Evolutionary conservation across 2,797 vertebrate genomes (phyloP).

Genomic region (Phyllotis vaccarum): DNA sequence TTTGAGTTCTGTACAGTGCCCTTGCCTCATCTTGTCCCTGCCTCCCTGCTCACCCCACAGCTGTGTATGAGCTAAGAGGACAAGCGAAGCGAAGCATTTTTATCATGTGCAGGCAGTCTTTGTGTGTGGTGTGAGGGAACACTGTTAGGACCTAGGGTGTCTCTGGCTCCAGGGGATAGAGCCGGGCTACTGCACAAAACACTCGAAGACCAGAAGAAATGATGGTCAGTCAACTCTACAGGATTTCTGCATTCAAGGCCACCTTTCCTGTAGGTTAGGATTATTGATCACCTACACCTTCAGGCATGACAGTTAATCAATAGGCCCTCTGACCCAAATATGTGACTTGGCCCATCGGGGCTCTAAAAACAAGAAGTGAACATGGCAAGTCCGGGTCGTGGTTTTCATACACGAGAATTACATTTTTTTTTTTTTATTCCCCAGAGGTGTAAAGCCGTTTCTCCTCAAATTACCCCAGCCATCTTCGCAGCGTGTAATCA

Average conservation of each 20-base stretch:
- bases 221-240: constrained; percentile 55
- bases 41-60: constrained; percentile 54
- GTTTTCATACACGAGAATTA: constrained; percentile 85
- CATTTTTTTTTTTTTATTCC: constrained; percentile 75
- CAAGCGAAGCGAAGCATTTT: accelerated
- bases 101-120: background rate
- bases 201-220: constrained; percentile 68
- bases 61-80: constrained; percentile 60
- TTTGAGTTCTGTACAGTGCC: constrained; percentile 62
- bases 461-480: constrained; percentile 84
- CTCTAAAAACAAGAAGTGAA: constrained; percentile 89
- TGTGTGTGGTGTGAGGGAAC: constrained; percentile 21
- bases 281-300: constrained; percentile 96
- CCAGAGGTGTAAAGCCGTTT: constrained; percentile 81
- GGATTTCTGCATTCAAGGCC: constrained; percentile 83
- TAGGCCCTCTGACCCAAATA: constrained; percentile 93
- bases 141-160: background rate
- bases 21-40: constrained; percentile 72
- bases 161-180: background rate
- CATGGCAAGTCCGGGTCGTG: constrained; percentile 86
- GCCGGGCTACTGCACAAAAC: constrained; percentile 59
- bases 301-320: constrained; percentile 96
- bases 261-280: constrained; percentile 89
- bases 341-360: constrained; percentile 89
- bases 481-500: constrained; percentile 65